Percentiles rank a stretch among this genome's conserved stretches.
phyloP scores from a whole-genome alignment of 2,797 vertebrate genomes.

The Lagodon rhomboides region DNA sequence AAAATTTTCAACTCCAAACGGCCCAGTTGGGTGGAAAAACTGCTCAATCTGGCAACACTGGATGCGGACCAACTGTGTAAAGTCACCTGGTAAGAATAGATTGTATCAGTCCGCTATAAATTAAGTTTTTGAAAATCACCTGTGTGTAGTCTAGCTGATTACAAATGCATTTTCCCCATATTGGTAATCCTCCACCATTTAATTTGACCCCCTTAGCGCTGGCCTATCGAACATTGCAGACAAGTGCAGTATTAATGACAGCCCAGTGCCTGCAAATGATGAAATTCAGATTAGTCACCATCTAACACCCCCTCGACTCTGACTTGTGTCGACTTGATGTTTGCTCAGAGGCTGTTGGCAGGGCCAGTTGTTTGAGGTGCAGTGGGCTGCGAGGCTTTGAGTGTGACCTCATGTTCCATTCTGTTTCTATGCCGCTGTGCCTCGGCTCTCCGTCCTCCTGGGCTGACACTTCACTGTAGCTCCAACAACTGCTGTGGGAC shows the following conservation, averaged over 20 bases:
- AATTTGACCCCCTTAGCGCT: neutral
- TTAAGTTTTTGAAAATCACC: neutral
- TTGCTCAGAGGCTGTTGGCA: slow-evolving; percentile 68
- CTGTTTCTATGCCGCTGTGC: slow-evolving; percentile 79
- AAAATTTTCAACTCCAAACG: no score
- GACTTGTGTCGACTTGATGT: slow-evolving; percentile 72
- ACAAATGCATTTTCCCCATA: neutral
- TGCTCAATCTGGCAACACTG: no score
- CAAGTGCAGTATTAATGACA: slow-evolving; percentile 16
- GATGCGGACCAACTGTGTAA: neutral
- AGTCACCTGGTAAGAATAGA: neutral
- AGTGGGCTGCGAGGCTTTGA: slow-evolving; percentile 75
- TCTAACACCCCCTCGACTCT: slow-evolving; percentile 13
- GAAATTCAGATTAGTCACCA: slow-evolving; percentile 65
- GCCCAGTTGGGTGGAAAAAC: no score
- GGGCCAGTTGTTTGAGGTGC: slow-evolving; percentile 66
- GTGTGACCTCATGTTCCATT: slow-evolving; percentile 85
- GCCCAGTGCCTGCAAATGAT: slow-evolving; percentile 41
- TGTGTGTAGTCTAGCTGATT: neutral
- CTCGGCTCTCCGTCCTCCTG: slow-evolving; percentile 69
- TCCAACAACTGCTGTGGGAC: slow-evolving; percentile 84
- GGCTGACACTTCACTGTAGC: slow-evolving; percentile 79
- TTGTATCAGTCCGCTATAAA: neutral
- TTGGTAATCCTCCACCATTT: slow-evolving; percentile 1
- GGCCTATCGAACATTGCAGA: slow-evolving; percentile 1